Conservation (phyloP, 2,888 invertebrate genomes). For the Agrochola litura region DNA sequence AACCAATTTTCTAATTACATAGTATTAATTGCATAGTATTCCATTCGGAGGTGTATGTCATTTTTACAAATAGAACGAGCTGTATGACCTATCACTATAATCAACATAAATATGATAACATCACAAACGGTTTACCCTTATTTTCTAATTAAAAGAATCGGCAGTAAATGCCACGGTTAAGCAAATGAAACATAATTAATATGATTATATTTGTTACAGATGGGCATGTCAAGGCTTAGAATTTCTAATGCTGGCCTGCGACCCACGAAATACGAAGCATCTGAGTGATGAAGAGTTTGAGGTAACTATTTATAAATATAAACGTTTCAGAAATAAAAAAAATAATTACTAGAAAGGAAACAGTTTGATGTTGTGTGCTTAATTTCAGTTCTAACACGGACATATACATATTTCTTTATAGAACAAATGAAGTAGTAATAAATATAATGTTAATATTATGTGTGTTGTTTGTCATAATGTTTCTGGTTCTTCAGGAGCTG, state of each 20-base stretch:
- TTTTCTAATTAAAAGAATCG: neutral
- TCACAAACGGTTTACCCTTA: neutral
- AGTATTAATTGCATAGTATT: no score
- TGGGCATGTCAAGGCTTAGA: conserved; percentile 98
- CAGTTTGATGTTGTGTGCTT: neutral
- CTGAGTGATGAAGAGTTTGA: conserved; percentile 95
- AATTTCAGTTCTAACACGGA: neutral
- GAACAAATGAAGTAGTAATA: no score
- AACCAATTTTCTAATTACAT: neutral
- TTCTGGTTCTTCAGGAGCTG: conserved; percentile 81
- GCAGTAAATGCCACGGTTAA: no score
- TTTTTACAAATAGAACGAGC: neutral
- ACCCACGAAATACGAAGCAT: conserved; percentile 95
- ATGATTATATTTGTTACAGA: conserved; percentile 79
- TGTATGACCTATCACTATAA: neutral
- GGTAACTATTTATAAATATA: conserved; percentile 76
- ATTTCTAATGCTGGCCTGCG: conserved; percentile 95
- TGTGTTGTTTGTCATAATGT: neutral
- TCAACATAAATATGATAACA: neutral
- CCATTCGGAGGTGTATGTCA: neutral
- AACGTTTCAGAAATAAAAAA: neutral
- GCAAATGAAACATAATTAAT: neutral
- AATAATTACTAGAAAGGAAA: neutral
- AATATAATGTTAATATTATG: no score
- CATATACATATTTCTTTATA: no score